Percentiles rank a stretch among this genome's conserved stretches.
Conservation (phyloP, 2,113 vertebrate genomes). For the Lophura nycthemera region DNA sequence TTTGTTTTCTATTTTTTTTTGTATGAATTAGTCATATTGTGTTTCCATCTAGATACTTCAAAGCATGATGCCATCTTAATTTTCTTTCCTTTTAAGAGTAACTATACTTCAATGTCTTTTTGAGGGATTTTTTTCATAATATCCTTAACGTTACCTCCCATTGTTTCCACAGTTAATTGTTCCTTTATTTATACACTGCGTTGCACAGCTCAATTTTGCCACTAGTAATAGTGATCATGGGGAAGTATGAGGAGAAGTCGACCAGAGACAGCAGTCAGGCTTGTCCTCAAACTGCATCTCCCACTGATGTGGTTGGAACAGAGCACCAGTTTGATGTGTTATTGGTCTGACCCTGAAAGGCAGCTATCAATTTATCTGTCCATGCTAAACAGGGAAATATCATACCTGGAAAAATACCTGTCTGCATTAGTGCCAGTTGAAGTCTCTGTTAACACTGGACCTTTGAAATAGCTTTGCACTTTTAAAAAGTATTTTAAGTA, state of each 20-base stretch:
- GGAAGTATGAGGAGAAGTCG: background rate
- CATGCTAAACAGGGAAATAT: fast-evolving
- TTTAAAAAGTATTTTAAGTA: background rate
- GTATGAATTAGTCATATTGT: background rate
- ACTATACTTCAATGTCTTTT: background rate
- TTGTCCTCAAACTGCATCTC: background rate
- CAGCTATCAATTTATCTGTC: background rate
- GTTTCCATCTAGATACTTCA: background rate
- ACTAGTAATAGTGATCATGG: background rate
- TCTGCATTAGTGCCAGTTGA: background rate
- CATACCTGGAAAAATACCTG: background rate
- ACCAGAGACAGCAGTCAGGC: background rate
- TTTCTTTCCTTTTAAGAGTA: background rate
- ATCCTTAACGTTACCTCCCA: background rate
- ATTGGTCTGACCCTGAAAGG: background rate
- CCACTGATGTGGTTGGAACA: background rate
- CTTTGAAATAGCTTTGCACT: background rate
- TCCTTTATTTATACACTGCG: background rate
- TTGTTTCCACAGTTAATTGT: background rate
- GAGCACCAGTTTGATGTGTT: background rate
- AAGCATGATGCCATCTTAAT: background rate
- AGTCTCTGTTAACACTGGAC: background rate
- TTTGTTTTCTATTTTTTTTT: background rate
- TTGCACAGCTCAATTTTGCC: background rate
- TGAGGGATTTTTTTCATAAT: background rate